These are phyloP conservation scores for Oryzias woworae DNA, from an alignment of 2,113 vertebrate genomes.

Conservation along the genomic window DNA sequence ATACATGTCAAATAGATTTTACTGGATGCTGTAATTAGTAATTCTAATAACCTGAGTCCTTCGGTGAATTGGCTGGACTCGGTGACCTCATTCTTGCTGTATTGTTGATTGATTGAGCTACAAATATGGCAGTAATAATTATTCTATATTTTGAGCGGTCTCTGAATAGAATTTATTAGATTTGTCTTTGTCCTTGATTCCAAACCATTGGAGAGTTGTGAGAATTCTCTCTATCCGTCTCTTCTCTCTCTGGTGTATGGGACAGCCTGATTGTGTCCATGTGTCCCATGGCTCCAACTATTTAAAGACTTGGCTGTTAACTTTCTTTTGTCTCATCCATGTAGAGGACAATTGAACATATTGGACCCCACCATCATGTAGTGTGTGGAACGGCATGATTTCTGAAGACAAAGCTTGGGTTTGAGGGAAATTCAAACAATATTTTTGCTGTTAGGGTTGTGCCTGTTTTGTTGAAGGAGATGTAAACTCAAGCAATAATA, in stretches of 20 bases:
- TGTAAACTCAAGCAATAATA: too few relatives aligned
- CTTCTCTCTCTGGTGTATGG: slow-evolving; percentile 65
- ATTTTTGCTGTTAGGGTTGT: too few relatives aligned
- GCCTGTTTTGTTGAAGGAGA: too few relatives aligned
- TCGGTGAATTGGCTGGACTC: slow-evolving; percentile 63
- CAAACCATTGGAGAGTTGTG: slow-evolving; percentile 71
- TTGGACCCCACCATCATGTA: slow-evolving; percentile 22
- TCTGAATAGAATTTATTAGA: slow-evolving; percentile 80
- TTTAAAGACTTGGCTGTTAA: slow-evolving; percentile 71
- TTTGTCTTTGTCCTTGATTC: slow-evolving; percentile 76
- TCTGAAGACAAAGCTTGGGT: background rate
- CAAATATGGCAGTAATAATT: slow-evolving; percentile 76
- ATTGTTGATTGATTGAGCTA: slow-evolving; percentile 77
- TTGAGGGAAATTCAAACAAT: too few relatives aligned
- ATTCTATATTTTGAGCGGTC: slow-evolving; percentile 76
- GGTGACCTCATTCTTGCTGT: slow-evolving; percentile 68
- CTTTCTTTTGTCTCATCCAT: slow-evolving; percentile 64
- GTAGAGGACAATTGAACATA: slow-evolving; percentile 53
- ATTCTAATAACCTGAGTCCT: slow-evolving; percentile 69
- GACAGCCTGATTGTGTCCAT: slow-evolving; percentile 77
- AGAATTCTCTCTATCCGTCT: slow-evolving; percentile 56
- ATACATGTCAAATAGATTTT: slow-evolving; percentile 6
- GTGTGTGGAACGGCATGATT: background rate
- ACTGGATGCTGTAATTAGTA: slow-evolving; percentile 64
- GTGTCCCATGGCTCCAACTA: slow-evolving; percentile 70